Percentiles rank a stretch among this genome's conserved stretches.
phyloP scores from a whole-genome alignment of 2,888 invertebrate species.

The Thymelicus lineola region DNA sequence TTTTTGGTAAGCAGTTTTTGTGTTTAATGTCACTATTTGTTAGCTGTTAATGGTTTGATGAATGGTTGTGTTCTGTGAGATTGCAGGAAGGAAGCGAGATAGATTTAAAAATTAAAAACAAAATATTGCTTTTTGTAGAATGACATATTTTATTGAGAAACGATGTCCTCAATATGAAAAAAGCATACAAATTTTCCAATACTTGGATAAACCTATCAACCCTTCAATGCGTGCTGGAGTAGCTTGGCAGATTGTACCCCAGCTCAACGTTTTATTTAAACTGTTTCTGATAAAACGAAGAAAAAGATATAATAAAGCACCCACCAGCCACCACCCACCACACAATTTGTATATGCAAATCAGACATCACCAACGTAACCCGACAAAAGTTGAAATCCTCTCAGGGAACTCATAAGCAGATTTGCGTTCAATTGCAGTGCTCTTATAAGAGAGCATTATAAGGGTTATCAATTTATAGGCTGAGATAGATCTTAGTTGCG shows the following conservation, averaged over 20 bases:
- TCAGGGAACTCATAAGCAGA: conserved; percentile 24
- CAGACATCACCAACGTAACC: conserved; percentile 17
- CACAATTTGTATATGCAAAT: conserved; percentile 27
- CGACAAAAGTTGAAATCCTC: conserved; percentile 31
- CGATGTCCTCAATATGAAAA: too few relatives aligned
- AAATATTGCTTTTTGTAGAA: too few relatives aligned
- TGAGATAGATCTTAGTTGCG: conserved; percentile 43
- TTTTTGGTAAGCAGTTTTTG: conserved; percentile 44
- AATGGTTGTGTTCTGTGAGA: neutral
- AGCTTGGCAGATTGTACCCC: too few relatives aligned
- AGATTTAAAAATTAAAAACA: too few relatives aligned
- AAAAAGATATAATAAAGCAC: neutral
- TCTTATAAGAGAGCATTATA: conserved; percentile 32
- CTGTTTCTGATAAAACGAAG: neutral
- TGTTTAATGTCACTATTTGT: conserved; percentile 44
- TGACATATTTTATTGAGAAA: too few relatives aligned
- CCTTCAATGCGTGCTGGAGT: too few relatives aligned
- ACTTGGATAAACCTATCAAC: too few relatives aligned
- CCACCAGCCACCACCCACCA: conserved; percentile 17
- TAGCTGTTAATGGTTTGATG: conserved; percentile 34
- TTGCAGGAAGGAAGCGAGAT: neutral
- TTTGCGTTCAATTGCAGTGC: conserved; percentile 34
- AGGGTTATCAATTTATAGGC: conserved; percentile 43
- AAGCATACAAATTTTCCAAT: too few relatives aligned
- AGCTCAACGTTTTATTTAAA: neutral